A percentile compares a stretch with the other conserved stretches of the same genome.
Evolutionary conservation across 2,888 invertebrate genomes (phyloP).

Genomic region (Synergus japonicus): DNA sequence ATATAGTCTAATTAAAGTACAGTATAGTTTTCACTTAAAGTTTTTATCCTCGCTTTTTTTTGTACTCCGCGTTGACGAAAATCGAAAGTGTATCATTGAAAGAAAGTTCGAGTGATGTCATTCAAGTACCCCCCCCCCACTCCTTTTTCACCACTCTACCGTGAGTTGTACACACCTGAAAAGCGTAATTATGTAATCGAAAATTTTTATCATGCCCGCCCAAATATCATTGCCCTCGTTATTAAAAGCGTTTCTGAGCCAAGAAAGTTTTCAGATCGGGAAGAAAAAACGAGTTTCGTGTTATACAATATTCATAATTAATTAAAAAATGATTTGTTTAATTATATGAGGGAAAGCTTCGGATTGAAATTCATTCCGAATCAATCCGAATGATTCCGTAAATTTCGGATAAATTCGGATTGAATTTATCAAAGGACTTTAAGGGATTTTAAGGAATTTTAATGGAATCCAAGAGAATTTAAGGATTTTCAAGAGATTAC

Average conservation of each 20-base stretch:
- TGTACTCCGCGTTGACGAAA: neutral
- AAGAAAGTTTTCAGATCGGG: neutral
- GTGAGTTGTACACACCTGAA: constrained; percentile 16
- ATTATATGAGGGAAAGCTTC: too few species aligned
- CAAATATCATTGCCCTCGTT: constrained; percentile 18
- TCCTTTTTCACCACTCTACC: neutral
- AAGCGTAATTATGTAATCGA: constrained; percentile 16
- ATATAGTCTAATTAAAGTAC: neutral
- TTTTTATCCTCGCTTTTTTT: neutral
- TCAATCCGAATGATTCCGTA: too few species aligned
- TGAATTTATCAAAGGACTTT: too few species aligned
- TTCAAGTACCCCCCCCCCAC: constrained; percentile 1
- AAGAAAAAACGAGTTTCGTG: neutral
- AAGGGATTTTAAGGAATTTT: too few species aligned
- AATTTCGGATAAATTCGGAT: too few species aligned
- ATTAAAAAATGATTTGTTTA: too few species aligned
- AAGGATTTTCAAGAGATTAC: too few species aligned
- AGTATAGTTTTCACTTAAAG: constrained; percentile 8
- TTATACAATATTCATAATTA: too few species aligned
- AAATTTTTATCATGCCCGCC: constrained; percentile 13
- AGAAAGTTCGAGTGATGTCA: constrained; percentile 31
- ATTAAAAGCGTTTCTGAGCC: neutral
- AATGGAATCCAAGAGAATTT: too few species aligned
- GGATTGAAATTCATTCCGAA: too few species aligned
- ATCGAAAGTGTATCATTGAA: constrained; percentile 38